These are phyloP conservation scores for Panagrolaimus sp. DNA, from an alignment of 1,140 invertebrate genomes.

Conservation along the genomic window DNA sequence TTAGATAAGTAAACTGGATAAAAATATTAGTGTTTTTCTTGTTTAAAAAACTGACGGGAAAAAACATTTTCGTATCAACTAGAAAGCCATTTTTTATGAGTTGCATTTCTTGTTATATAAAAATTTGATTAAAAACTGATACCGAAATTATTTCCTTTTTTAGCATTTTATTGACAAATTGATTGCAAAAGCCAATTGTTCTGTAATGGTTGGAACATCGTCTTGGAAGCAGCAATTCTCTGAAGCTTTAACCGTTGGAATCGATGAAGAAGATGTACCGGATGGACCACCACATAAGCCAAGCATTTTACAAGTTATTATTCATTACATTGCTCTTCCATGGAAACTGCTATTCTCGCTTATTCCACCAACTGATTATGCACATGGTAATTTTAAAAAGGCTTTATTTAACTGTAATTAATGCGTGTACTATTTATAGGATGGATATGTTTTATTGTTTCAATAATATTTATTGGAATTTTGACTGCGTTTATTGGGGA, in stretches of 20 bases:
- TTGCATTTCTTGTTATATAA: too few relatives aligned
- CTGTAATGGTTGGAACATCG: slow-evolving; percentile 83
- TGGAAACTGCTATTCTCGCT: slow-evolving; percentile 97
- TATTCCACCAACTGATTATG: slow-evolving; percentile 79
- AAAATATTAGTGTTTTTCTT: too few relatives aligned
- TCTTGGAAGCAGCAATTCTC: slow-evolving; percentile 97
- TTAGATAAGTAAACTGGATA: too few relatives aligned
- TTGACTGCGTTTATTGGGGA: slow-evolving; percentile 93
- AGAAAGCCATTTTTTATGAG: too few relatives aligned
- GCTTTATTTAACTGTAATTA: background rate
- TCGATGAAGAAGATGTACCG: slow-evolving; percentile 36
- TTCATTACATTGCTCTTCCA: slow-evolving; percentile 88
- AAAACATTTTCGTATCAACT: too few relatives aligned
- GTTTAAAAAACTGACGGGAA: too few relatives aligned
- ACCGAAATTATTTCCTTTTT: too few relatives aligned
- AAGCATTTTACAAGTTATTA: slow-evolving; percentile 68
- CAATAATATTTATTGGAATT: slow-evolving; percentile 84
- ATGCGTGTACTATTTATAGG: slow-evolving; percentile 61
- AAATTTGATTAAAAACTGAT: too few relatives aligned
- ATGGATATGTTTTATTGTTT: slow-evolving; percentile 84
- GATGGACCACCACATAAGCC: slow-evolving; percentile 18
- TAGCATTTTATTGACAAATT: slow-evolving; percentile 93
- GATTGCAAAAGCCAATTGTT: slow-evolving; percentile 85
- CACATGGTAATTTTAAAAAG: slow-evolving; percentile 32
- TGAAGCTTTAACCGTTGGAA: slow-evolving; percentile 69